These are phyloP conservation scores for Cerastis leucographa DNA, from an alignment of 2,888 invertebrate genomes.

Conservation along the genomic window DNA sequence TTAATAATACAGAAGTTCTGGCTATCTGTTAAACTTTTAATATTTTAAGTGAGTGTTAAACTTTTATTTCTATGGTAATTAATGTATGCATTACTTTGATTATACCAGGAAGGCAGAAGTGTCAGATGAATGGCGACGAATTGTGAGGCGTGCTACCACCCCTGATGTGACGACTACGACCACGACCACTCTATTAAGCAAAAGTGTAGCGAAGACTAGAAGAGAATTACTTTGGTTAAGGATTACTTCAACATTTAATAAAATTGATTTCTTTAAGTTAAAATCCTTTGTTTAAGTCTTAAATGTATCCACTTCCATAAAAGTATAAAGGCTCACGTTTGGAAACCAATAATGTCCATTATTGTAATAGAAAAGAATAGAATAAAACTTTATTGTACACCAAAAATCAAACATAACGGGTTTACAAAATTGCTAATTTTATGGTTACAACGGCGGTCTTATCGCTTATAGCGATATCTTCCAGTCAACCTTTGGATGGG, in stretches of 20 bases:
- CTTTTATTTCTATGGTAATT: conserved; percentile 2
- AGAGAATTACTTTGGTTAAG: background rate
- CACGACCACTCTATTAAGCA: background rate
- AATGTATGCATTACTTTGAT: background rate
- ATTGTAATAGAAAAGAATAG: too few species aligned
- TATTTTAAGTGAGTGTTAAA: conserved; percentile 19
- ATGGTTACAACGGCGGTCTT: too few species aligned
- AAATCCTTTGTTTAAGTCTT: too few species aligned
- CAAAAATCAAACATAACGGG: too few species aligned
- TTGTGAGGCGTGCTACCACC: background rate
- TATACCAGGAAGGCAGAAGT: background rate
- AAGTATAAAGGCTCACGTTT: background rate
- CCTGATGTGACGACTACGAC: background rate
- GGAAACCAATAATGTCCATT: background rate
- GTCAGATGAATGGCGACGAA: background rate
- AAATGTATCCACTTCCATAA: too few species aligned
- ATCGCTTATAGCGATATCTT: too few species aligned
- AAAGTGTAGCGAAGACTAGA: background rate
- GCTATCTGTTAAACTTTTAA: conserved; percentile 6
- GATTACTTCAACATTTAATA: background rate
- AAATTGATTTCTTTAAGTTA: background rate
- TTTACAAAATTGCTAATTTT: too few species aligned
- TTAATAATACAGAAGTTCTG: conserved; percentile 26
- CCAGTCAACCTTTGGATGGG: too few species aligned
- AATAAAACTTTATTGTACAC: too few species aligned